A percentile compares a stretch with the other conserved stretches of the same genome.
Conservation (phyloP, 92 coral and sea anemone species). For the Epizoanthus scotinus region DNA sequence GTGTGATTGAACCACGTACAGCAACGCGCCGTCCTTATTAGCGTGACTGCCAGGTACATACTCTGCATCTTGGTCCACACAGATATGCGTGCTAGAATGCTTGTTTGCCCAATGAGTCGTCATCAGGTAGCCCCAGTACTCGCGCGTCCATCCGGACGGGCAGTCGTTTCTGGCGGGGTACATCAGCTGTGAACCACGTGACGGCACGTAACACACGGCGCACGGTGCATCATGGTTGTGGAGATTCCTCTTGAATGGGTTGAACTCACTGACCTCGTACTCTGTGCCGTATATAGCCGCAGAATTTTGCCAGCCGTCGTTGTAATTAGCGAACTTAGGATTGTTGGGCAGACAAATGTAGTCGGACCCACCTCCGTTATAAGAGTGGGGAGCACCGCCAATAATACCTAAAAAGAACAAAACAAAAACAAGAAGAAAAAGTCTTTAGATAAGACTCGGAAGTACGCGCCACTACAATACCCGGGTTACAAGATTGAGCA, state of each 20-base stretch:
- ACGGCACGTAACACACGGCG: not conserved
- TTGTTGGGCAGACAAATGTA: no score
- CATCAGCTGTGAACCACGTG: constrained; percentile 17
- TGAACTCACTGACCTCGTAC: no score
- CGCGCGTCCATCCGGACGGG: constrained; percentile 30
- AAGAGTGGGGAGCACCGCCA: no score
- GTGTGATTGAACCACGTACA: constrained; percentile 21
- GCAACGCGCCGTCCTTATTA: constrained; percentile 22
- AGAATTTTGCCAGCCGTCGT: no score
- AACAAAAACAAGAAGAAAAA: no score
- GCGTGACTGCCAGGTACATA: constrained; percentile 9
- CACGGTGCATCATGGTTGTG: not conserved
- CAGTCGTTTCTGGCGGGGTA: constrained; percentile 21
- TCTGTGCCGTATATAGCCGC: no score
- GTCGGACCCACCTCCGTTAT: no score
- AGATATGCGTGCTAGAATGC: constrained; percentile 3
- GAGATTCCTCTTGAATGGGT: not conserved
- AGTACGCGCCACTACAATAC: no score
- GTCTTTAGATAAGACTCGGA: no score
- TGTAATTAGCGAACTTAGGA: no score
- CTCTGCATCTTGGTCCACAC: constrained; percentile 22
- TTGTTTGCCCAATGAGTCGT: not conserved
- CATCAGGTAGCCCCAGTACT: constrained; percentile 1
- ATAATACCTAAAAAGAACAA: no score
- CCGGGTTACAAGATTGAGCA: no score